A percentile compares a stretch with the other conserved stretches of the same genome.
Evolutionary conservation across 2,888 invertebrate species (phyloP).

Genomic region (Mythimna lalbum): DNA sequence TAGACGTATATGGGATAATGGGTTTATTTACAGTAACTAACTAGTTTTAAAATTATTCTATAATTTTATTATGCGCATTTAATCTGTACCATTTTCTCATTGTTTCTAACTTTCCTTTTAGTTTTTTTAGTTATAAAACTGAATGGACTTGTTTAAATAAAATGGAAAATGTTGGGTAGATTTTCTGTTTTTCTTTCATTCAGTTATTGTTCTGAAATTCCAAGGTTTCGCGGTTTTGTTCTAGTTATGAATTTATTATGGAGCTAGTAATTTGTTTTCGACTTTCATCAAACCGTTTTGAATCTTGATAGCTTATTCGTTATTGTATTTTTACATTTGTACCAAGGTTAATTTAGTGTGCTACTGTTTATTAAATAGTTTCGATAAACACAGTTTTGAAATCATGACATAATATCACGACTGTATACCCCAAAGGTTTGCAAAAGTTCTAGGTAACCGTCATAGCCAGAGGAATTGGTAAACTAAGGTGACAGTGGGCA

Average conservation of each 20-base stretch:
- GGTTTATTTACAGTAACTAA: slow-evolving; percentile 44
- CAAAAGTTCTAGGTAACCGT: too few relatives aligned
- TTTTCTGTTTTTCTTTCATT: slow-evolving; percentile 39
- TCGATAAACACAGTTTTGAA: background rate
- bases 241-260: slow-evolving; percentile 23
- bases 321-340: slow-evolving; percentile 2
- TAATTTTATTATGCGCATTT: slow-evolving; percentile 37
- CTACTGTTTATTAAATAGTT: background rate
- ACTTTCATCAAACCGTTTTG: background rate
- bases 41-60: slow-evolving; percentile 32
- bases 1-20: slow-evolving; percentile 50
- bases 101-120: slow-evolving; percentile 40
- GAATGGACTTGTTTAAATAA: slow-evolving; percentile 14
- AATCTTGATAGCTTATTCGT: background rate
- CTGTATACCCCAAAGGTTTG: background rate
- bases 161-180: slow-evolving; percentile 29
- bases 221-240: slow-evolving; percentile 17
- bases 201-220: slow-evolving; percentile 24
- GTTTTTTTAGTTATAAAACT: slow-evolving; percentile 37
- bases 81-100: slow-evolving; percentile 25
- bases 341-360: background rate
- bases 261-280: slow-evolving; percentile 19
- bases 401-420: background rate
- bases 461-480: too few relatives aligned
- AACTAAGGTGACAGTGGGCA: too few relatives aligned